Conservation (phyloP, 1,140 invertebrate genomes). For the Halesus radiatus region DNA sequence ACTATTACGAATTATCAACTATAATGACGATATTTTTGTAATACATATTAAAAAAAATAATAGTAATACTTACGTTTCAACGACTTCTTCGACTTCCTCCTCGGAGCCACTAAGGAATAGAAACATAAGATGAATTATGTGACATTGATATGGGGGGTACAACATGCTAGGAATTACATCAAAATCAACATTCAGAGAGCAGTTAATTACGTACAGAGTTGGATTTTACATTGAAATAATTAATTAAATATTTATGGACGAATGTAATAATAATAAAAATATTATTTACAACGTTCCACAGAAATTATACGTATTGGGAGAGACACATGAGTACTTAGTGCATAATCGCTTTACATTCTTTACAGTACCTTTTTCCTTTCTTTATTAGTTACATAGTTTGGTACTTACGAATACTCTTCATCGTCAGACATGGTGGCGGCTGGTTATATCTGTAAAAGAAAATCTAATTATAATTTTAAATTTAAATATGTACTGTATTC, state of each 20-base stretch:
- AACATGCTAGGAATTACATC: conserved; percentile 22
- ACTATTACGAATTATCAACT: background rate
- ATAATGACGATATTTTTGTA: too few relatives aligned
- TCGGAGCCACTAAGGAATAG: conserved; percentile 70
- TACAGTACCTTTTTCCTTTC: conserved; percentile 20
- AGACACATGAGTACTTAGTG: background rate
- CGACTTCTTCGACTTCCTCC: conserved; percentile 78
- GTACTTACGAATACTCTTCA: conserved; percentile 82
- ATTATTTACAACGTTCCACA: background rate
- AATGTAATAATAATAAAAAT: background rate
- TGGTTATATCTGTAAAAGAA: conserved; percentile 72
- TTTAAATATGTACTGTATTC: too few relatives aligned
- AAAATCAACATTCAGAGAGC: background rate
- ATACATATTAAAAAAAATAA: too few relatives aligned
- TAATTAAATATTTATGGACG: background rate
- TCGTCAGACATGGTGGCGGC: conserved; percentile 80
- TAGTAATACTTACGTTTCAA: conserved; percentile 76
- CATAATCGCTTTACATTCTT: background rate
- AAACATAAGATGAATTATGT: conserved; percentile 48
- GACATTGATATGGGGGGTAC: background rate
- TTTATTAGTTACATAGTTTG: conserved; percentile 12
- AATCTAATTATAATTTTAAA: background rate
- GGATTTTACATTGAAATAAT: background rate
- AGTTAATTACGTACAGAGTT: conserved; percentile 29
- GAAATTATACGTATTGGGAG: background rate